Conservation (phyloP, 2,113 vertebrate species). For the Perca fluviatilis region DNA sequence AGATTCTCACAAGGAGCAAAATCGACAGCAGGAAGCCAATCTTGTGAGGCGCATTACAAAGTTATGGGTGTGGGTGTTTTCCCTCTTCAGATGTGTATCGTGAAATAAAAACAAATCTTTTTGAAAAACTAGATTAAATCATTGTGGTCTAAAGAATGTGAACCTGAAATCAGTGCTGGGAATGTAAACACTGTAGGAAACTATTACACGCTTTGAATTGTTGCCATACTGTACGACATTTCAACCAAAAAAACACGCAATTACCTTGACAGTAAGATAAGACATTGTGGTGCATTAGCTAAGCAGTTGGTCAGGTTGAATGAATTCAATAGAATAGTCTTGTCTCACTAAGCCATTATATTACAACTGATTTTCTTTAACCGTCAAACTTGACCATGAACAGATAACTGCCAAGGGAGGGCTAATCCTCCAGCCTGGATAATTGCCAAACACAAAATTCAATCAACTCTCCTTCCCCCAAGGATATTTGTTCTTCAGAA, state of each 20-base stretch:
- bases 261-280: slow-evolving; percentile 61
- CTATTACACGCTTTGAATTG: slow-evolving; percentile 45
- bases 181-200: slow-evolving; percentile 67
- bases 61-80: slow-evolving; percentile 55
- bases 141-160: slow-evolving; percentile 38
- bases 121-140: slow-evolving; percentile 51
- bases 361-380: slow-evolving; percentile 32
- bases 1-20: slow-evolving; percentile 49
- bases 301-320: slow-evolving; percentile 16
- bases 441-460: slow-evolving; percentile 61
- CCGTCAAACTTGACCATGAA: slow-evolving; percentile 49
- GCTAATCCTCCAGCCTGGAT: slow-evolving; percentile 69
- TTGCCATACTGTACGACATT: slow-evolving; percentile 22
- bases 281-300: not conserved
- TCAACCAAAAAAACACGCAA: slow-evolving; percentile 2
- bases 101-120: slow-evolving; percentile 75
- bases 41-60: slow-evolving; percentile 10
- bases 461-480: slow-evolving; percentile 48
- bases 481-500: slow-evolving; percentile 64
- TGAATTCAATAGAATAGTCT: slow-evolving; percentile 14
- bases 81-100: slow-evolving; percentile 60
- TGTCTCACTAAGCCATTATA: slow-evolving; percentile 6
- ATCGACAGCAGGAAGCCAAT: slow-evolving; percentile 57
- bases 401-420: slow-evolving; percentile 48
- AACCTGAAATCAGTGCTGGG: slow-evolving; percentile 38